phyloP scores from a whole-genome alignment of 2,797 vertebrate species.

The Linurgus olivaceus region DNA sequence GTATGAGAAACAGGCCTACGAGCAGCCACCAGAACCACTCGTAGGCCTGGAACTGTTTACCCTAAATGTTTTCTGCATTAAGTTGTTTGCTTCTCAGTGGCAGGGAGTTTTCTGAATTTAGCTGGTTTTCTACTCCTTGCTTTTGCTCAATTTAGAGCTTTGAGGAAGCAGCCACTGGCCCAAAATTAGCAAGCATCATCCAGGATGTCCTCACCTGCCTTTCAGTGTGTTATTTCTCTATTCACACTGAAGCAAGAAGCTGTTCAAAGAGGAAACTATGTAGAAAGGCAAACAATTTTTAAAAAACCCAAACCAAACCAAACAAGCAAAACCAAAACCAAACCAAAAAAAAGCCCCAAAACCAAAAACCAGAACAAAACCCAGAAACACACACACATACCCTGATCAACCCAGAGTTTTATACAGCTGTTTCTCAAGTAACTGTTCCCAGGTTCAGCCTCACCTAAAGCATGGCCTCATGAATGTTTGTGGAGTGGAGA shows the following conservation, averaged over 20 bases:
- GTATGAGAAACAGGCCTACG: not conserved
- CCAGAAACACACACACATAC: rapidly evolving
- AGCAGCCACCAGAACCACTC: not conserved
- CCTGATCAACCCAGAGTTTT: not conserved
- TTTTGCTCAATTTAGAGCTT: not conserved
- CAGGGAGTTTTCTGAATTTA: not conserved
- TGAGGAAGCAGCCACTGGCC: not conserved
- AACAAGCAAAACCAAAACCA: not conserved
- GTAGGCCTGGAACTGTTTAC: not conserved
- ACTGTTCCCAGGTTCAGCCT: not conserved
- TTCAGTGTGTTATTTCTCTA: not conserved
- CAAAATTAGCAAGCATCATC: not conserved
- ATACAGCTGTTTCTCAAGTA: not conserved
- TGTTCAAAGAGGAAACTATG: not conserved
- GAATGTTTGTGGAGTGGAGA: not conserved
- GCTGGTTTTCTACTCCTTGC: not conserved
- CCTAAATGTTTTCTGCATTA: not conserved
- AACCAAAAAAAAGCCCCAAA: not conserved
- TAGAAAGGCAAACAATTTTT: not conserved
- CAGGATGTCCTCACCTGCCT: not conserved
- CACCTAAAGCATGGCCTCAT: not conserved
- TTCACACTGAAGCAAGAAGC: not conserved
- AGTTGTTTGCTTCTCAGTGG: not conserved
- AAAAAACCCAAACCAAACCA: rapidly evolving
- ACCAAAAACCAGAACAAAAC: not conserved